Base-by-base conservation (phyloP, 2,113 vertebrate genomes). In the Myanophis thanlyinensis region DNA sequence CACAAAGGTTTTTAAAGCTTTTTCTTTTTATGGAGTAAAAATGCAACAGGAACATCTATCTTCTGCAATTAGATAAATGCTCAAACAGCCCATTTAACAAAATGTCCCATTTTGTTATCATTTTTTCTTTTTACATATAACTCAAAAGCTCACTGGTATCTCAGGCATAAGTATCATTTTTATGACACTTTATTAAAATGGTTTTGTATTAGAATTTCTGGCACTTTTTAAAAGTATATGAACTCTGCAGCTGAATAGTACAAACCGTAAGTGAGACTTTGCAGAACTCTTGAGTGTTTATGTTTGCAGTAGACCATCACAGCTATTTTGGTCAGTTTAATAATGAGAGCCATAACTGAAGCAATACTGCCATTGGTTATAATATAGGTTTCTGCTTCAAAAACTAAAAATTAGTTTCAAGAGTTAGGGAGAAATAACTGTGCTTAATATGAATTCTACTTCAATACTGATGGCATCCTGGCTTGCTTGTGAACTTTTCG, bases 241-340 rank as follows among this genome's bases (percentile, higher is more conserved):
- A 94, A 91, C 0, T 20, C n/a, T 87, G 73, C 89, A 94, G 85
- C 93, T 93, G 91, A 22, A 92, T 93, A 92, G 85, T 0, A 15
- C 85, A 92, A 20, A 22, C 35, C 20, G 35, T 46, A 48, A 91
- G 1, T 95, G 96, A 97, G 91, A 85, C 88, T 93, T 93, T 94
- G 94, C 95, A 97, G 97, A 96, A 95, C 92, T 23, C 4, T 49
- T 18, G 1, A 27, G 4, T 94, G 90, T 95, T 95, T 96, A 35
- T 90, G 54, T 94, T 94, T 96, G 90, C 97, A 97, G 89, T 90
- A 97, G 97, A 97, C 96, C 97, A 97, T 98, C 97, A 97, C 97
- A 96, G 59, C 92, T 0, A 0, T 85, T 96, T 94, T 59, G 95
- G 95, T 93, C 93, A 93, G 49, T 89, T 93, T 85, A 92, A 94